These are phyloP conservation scores for Phaethon lepturus DNA, from an alignment of 2,113 vertebrate species.

Conservation along the genomic window DNA sequence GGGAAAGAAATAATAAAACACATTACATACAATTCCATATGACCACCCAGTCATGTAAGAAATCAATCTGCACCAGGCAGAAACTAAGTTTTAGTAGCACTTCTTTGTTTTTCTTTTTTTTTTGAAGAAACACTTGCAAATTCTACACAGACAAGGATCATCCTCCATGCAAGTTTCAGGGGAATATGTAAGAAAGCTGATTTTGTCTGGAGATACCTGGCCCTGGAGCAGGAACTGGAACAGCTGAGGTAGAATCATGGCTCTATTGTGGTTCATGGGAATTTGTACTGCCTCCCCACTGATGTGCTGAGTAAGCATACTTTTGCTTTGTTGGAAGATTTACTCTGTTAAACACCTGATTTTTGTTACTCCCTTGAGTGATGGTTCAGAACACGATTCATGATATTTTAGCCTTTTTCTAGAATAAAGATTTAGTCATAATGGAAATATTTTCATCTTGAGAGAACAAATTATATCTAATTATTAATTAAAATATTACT, in stretches of 20 bases:
- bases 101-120: not conserved
- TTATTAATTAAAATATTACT: slow-evolving; percentile 45
- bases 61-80: not conserved
- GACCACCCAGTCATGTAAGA: not conserved
- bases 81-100: not conserved
- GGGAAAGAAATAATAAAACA: not conserved
- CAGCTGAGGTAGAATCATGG: not conserved
- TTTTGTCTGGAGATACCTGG: not conserved
- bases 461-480: slow-evolving; percentile 19
- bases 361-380: slow-evolving; percentile 8
- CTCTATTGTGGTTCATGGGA: not conserved
- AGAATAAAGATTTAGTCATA: not conserved
- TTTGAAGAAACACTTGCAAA: not conserved
- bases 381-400: not conserved
- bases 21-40: not conserved
- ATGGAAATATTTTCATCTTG: slow-evolving; percentile 6
- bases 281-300: not conserved
- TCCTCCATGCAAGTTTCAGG: not conserved
- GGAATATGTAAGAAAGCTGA: not conserved
- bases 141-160: not conserved
- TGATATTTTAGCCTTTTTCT: not conserved
- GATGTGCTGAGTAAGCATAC: not conserved
- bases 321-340: not conserved
- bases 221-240: not conserved
- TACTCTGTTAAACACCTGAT: not conserved